phyloP scores from a whole-genome alignment of 2,797 vertebrate genomes.

The Meriones psammophilus region DNA sequence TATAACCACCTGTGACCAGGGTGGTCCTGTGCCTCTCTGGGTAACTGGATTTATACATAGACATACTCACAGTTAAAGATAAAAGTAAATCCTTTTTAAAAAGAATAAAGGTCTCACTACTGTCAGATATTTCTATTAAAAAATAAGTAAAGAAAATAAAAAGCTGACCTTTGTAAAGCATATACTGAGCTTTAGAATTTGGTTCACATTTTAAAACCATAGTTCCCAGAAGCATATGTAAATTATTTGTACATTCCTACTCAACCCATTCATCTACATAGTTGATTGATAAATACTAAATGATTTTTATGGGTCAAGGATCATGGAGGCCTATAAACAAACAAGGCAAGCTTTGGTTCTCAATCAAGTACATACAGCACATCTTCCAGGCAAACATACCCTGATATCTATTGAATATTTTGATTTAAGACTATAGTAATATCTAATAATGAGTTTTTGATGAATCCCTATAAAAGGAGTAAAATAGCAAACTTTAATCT shows the following conservation, averaged over 20 bases:
- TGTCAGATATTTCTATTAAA: background rate
- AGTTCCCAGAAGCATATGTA: background rate
- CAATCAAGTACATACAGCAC: background rate
- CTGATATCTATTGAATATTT: background rate
- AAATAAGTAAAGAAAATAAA: background rate
- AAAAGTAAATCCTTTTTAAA: background rate
- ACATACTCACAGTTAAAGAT: background rate
- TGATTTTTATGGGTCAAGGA: background rate
- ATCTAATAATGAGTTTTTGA: background rate
- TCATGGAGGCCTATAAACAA: background rate
- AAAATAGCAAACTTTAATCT: background rate
- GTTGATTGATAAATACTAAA: background rate
- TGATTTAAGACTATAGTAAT: background rate
- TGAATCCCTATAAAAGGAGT: background rate
- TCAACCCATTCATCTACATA: background rate
- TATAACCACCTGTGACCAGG: background rate
- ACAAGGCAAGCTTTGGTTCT: background rate
- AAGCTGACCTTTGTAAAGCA: background rate
- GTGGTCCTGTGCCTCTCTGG: background rate
- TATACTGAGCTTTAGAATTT: conserved; percentile 10
- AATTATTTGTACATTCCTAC: background rate
- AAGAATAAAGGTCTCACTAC: background rate
- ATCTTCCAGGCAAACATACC: background rate
- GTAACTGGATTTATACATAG: background rate
- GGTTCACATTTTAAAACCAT: background rate